Percentiles rank a stretch among this genome's conserved stretches.
phyloP scores from a whole-genome alignment of 2,797 vertebrate species.

The Rhinella marina region DNA sequence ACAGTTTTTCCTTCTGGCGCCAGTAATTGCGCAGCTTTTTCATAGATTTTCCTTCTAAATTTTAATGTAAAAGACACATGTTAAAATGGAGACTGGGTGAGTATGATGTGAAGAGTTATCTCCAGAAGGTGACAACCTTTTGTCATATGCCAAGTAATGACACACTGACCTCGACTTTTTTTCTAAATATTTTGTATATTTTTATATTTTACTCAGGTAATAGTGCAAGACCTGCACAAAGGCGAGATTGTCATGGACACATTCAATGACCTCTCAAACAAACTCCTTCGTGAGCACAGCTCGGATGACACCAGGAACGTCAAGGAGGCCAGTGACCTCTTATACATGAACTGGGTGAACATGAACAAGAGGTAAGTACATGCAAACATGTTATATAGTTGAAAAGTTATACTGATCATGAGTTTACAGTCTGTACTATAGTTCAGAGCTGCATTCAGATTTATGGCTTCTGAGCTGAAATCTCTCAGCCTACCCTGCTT shows the following conservation, averaged over 20 bases:
- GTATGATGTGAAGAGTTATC: not conserved
- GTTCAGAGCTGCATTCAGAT: too few species aligned
- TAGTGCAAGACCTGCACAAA: conserved; percentile 87
- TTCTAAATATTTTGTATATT: not conserved
- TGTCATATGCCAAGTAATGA: not conserved
- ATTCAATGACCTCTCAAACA: conserved; percentile 88
- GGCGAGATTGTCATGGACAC: conserved; percentile 80
- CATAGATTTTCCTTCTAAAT: not conserved
- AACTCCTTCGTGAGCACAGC: conserved; percentile 87
- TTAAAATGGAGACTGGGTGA: not conserved
- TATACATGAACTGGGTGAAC: conserved; percentile 84
- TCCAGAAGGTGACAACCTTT: not conserved
- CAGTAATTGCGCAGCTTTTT: not conserved
- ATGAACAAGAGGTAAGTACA: conserved; percentile 84
- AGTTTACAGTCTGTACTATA: too few species aligned
- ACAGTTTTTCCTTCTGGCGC: not conserved
- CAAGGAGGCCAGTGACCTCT: conserved; percentile 87
- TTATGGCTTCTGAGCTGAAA: too few species aligned
- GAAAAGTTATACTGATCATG: too few species aligned
- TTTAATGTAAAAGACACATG: not conserved
- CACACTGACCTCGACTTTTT: not conserved
- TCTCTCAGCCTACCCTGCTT: too few species aligned
- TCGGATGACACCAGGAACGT: conserved; percentile 90
- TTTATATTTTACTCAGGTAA: conserved; percentile 71
- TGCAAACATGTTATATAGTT: not conserved